Evolutionary conservation across 2,888 invertebrate species (phyloP).

Genomic region (Aphodius granarius): DNA sequence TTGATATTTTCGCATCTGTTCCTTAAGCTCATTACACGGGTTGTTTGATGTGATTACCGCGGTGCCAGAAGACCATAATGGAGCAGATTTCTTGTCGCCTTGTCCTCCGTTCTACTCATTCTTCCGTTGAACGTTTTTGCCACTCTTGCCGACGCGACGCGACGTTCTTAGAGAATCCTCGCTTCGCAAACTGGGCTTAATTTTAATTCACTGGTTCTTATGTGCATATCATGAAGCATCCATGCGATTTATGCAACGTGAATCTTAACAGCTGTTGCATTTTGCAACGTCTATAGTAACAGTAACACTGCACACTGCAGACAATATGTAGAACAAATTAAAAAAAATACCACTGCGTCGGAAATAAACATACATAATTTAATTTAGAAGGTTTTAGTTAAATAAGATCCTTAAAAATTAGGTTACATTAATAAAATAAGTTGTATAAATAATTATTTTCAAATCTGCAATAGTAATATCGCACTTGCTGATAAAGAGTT

Average conservation of each 20-base stretch:
- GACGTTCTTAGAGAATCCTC: neutral
- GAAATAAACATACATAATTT: too few relatives aligned
- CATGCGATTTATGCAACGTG: neutral
- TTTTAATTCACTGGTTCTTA: neutral
- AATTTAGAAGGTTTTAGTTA: too few relatives aligned
- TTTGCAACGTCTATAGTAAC: too few relatives aligned
- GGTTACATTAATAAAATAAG: too few relatives aligned
- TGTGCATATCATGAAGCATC: neutral
- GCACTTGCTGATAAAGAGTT: neutral
- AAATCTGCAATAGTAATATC: too few relatives aligned
- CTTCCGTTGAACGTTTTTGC: neutral
- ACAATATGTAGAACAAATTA: too few relatives aligned
- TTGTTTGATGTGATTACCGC: constrained; percentile 10
- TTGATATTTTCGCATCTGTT: constrained; percentile 29
- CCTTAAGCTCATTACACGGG: constrained; percentile 20
- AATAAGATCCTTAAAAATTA: too few relatives aligned
- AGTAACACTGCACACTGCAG: too few relatives aligned
- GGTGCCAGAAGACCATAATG: neutral
- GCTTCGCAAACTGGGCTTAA: neutral
- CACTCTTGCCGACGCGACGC: neutral
- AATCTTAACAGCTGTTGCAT: neutral
- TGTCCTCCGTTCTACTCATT: neutral
- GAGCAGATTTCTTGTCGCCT: neutral
- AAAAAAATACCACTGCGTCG: too few relatives aligned
- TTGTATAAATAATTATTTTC: too few relatives aligned